Percentiles rank a stretch among this genome's conserved stretches.
phyloP scores from a whole-genome alignment of 2,113 vertebrate genomes.

The Anser brachyrhynchus region DNA sequence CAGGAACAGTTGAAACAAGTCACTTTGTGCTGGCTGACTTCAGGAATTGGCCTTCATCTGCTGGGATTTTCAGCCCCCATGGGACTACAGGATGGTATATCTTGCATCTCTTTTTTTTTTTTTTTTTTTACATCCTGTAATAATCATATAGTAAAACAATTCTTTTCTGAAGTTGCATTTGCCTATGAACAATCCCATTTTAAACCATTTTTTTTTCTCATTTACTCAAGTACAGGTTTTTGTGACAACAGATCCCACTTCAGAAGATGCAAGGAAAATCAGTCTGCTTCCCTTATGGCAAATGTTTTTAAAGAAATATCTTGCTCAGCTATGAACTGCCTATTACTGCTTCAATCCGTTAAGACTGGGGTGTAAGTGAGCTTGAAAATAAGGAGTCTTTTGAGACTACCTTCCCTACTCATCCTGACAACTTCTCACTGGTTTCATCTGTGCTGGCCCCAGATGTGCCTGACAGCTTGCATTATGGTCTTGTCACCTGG shows the following conservation, averaged over 20 bases:
- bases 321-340: background rate
- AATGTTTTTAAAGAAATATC: background rate
- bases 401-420: background rate
- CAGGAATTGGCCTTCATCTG: background rate
- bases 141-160: background rate
- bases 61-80: background rate
- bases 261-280: background rate
- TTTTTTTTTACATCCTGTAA: background rate
- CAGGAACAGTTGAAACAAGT: background rate
- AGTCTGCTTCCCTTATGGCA: background rate
- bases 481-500: accelerated
- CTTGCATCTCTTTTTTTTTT: background rate
- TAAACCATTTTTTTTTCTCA: background rate
- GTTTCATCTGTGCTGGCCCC: background rate
- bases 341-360: background rate
- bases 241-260: background rate
- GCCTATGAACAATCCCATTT: background rate
- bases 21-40: background rate
- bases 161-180: background rate
- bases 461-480: accelerated
- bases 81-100: background rate
- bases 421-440: background rate
- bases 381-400: background rate
- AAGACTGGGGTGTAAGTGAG: background rate
- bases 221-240: background rate